Percentiles rank a stretch among this genome's conserved stretches.
Evolutionary conservation across 53 echinoderm and acorn worm species (phyloP).

Genomic region (Glandiceps talaboti): DNA sequence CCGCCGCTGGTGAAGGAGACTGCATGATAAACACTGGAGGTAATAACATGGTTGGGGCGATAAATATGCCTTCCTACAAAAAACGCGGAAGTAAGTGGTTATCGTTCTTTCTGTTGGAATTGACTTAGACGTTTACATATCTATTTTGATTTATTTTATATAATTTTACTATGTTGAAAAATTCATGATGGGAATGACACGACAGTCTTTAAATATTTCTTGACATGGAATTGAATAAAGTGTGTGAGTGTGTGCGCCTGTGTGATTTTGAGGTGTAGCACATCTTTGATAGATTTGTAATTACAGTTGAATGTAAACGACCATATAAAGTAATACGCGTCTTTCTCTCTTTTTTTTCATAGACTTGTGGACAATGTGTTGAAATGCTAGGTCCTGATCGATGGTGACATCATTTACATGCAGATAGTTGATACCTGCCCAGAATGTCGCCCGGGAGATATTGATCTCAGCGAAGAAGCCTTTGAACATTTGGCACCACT

Average conservation of each 20-base stretch:
- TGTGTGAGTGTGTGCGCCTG: too few relatives aligned
- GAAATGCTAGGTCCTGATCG: neutral
- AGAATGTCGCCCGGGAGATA: neutral
- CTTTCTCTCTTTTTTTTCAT: too few relatives aligned
- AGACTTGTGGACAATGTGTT: neutral
- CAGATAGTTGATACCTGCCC: neutral
- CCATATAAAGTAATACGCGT: neutral
- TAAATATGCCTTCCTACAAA: neutral
- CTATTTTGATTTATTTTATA: too few relatives aligned
- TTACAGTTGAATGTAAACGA: too few relatives aligned
- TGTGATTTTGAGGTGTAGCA: too few relatives aligned
- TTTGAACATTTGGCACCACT: neutral
- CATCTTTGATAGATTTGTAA: too few relatives aligned
- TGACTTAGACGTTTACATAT: too few relatives aligned
- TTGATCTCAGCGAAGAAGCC: neutral
- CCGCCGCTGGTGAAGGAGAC: neutral
- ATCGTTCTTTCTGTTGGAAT: too few relatives aligned
- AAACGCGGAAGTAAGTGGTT: neutral
- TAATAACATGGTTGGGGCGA: neutral
- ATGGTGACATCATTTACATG: neutral
- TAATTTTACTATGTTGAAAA: too few relatives aligned
- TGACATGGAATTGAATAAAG: too few relatives aligned
- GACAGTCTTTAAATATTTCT: too few relatives aligned
- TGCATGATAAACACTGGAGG: neutral
- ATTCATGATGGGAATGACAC: too few relatives aligned